These are phyloP conservation scores for Apotomis capreana DNA, from an alignment of 2,888 invertebrate genomes.

Conservation along the genomic window DNA sequence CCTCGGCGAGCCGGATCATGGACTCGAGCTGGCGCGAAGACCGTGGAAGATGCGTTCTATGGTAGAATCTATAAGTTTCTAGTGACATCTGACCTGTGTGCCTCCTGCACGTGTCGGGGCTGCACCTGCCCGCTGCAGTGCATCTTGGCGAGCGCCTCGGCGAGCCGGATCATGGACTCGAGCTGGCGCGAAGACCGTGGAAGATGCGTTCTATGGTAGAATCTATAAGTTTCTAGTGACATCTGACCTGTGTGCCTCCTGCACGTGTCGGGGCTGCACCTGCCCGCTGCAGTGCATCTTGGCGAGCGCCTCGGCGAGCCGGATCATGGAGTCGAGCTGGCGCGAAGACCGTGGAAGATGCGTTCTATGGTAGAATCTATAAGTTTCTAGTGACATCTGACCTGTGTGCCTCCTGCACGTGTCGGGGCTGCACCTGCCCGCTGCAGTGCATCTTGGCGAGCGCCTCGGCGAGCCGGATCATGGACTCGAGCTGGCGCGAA, in stretches of 20 bases:
- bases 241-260: conserved; percentile 82
- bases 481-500: conserved; percentile 90
- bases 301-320: conserved; percentile 98
- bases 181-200: conserved; percentile 96
- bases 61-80: too few species aligned
- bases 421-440: conserved; percentile 92
- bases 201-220: too few species aligned
- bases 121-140: conserved; percentile 96
- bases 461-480: conserved; percentile 98
- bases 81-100: conserved; percentile 50
- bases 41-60: conserved; percentile 89
- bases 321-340: conserved; percentile 91
- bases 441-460: conserved; percentile 98
- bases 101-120: conserved; percentile 94
- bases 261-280: conserved; percentile 93
- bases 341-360: too few species aligned
- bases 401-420: conserved; percentile 90
- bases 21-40: conserved; percentile 90
- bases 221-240: too few species aligned
- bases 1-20: conserved; percentile 98
- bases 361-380: too few species aligned
- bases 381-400: conserved; percentile 3
- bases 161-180: conserved; percentile 92
- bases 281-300: conserved; percentile 97
- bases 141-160: conserved; percentile 98